A percentile compares a stretch with the other conserved stretches of the same genome.
Evolutionary conservation across 2,888 invertebrate genomes (phyloP).

Genomic region (Zonitis immaculata): DNA sequence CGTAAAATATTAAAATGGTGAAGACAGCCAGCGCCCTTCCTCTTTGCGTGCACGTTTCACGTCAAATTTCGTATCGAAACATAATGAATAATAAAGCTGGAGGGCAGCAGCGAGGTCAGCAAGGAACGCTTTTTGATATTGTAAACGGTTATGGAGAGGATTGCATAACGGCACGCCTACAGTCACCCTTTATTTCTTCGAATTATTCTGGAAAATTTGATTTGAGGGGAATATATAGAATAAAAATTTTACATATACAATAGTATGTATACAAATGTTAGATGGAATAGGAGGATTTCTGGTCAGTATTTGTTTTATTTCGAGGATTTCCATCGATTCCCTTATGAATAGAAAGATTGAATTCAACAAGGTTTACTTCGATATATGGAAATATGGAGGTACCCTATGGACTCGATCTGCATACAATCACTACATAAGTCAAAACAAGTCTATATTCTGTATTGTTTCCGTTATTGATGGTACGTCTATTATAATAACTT

Average conservation of each 20-base stretch:
- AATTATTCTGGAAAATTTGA: not conserved
- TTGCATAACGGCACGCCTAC: constrained; percentile 1
- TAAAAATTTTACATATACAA: not conserved
- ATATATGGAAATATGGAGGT: not conserved
- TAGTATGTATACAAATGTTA: not conserved
- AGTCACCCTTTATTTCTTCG: not conserved
- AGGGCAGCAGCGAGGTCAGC: constrained; percentile 14
- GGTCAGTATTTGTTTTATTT: not conserved
- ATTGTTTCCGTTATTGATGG: not conserved
- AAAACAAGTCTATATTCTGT: not conserved
- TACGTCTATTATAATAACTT: not conserved
- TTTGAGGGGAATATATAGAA: not conserved
- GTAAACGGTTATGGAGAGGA: not conserved
- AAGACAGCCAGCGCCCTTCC: constrained; percentile 23
- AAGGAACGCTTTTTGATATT: constrained; percentile 7
- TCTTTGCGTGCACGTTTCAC: constrained; percentile 18
- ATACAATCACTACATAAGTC: constrained; percentile 1
- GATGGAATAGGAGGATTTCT: not conserved
- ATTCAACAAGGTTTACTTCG: not conserved
- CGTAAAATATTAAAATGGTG: constrained; percentile 20
- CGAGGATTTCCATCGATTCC: not conserved
- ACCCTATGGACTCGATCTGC: constrained; percentile 1
- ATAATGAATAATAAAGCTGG: constrained; percentile 20
- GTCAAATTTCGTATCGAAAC: constrained; percentile 19
- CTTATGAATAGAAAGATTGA: not conserved